Percentiles rank a stretch among this genome's conserved stretches.
phyloP scores from a whole-genome alignment of 2,797 vertebrate genomes.

The Lateolabrax maculatus region DNA sequence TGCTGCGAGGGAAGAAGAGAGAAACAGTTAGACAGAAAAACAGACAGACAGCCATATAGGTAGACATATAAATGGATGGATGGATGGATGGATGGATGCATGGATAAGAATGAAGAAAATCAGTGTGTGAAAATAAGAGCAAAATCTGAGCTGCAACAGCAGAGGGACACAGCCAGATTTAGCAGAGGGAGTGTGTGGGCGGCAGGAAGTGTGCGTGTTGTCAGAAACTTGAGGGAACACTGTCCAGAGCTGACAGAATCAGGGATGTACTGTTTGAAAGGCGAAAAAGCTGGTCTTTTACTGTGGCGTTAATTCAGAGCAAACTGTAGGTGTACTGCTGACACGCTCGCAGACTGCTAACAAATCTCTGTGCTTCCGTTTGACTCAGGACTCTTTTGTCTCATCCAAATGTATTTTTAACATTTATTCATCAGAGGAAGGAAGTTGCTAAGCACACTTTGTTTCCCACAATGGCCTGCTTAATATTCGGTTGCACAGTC shows the following conservation, averaged over 20 bases:
- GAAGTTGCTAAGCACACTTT: slow-evolving; percentile 17
- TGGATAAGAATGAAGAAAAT: not conserved
- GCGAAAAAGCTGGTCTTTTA: slow-evolving; percentile 32
- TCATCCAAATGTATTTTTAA: slow-evolving; percentile 47
- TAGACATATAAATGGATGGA: not conserved
- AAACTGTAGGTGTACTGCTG: slow-evolving; percentile 42
- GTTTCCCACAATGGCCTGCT: slow-evolving; percentile 20
- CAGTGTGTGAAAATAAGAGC: slow-evolving; percentile 11
- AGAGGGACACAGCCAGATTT: slow-evolving; percentile 60
- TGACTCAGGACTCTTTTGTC: slow-evolving; percentile 30
- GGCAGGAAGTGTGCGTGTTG: slow-evolving; percentile 62
- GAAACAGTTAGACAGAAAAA: not conserved
- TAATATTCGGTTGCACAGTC: not conserved
- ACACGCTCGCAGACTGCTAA: slow-evolving; percentile 35
- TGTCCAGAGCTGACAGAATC: slow-evolving; percentile 64
- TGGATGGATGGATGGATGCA: slow-evolving; percentile 12
- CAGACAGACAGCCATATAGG: not conserved
- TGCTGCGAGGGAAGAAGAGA: not conserved
- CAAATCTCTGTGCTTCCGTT: slow-evolving; percentile 44
- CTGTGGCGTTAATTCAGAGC: slow-evolving; percentile 45
- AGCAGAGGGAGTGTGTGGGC: slow-evolving; percentile 70
- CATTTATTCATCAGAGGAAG: slow-evolving; percentile 32
- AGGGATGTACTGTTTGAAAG: slow-evolving; percentile 39
- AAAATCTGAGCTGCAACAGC: slow-evolving; percentile 34
- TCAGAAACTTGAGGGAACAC: slow-evolving; percentile 71